Base-by-base conservation (phyloP, 2,113 vertebrate genomes). In the Leucosticte australis region DNA sequence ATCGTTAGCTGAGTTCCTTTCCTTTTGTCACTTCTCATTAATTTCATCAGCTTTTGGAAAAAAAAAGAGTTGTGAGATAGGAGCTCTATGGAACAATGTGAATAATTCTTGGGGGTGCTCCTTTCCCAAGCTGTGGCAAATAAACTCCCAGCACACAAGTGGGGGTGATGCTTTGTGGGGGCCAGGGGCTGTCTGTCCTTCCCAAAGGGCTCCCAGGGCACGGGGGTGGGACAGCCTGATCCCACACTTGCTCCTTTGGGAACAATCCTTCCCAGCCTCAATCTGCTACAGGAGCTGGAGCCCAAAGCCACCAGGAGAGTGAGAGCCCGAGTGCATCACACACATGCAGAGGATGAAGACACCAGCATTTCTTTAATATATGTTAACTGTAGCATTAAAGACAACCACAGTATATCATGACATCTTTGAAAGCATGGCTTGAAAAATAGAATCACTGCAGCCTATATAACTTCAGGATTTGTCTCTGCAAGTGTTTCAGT, bases 21-120 rank as follows among this genome's bases (percentile, higher is more conserved):
- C 69, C 82, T 90, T 95, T 92, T 95, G 96, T 94, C 92, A 92
- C 86, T 95, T 95, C 90, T 94, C 93, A 96, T 96, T 97, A 96
- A 96, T 95, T 96, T 95, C 65, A 91, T 80, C 84, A 74, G 75
- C 39, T 47, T 78, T 74, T 31, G 24, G 27, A 9, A 33, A 73
- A 41, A 28, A 59, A 62, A 41, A 47, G 37, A 62, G 16, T 44
- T 20, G 16, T 46, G 78, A 75, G 88, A 63, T 19, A 79, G n/a
- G 24, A 88, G 64, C 60, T 76, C 8, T 53, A n/a, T 59, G 75
- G 50, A 86, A 33, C n/a, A 37, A 57, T 13, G 35, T 30, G 79
- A 83, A 27, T 42, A 60, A 65, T 71, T 80, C 82, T 90, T 13
- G 42, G 68, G 75, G 67, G 56, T 70, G 53, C 21, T 76, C 67